phyloP scores from a whole-genome alignment of 2,888 invertebrate genomes.

The Macrophya alboannulata region DNA sequence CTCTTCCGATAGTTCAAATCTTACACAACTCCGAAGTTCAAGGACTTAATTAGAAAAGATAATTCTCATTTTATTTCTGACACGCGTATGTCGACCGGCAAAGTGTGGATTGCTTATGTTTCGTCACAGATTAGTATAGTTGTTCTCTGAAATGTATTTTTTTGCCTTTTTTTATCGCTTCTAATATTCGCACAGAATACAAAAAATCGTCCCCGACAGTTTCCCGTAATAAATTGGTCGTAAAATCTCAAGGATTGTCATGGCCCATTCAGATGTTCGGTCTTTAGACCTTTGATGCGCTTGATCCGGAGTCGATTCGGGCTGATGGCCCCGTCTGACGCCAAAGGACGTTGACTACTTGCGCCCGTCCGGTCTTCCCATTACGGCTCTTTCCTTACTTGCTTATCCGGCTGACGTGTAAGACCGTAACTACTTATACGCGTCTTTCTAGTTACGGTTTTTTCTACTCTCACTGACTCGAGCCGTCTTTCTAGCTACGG shows the following conservation, averaged over 20 bases:
- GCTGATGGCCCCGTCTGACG: not conserved
- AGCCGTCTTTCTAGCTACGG: not conserved
- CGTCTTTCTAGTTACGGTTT: constrained; percentile 16
- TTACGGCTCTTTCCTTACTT: constrained; percentile 27
- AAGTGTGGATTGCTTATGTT: not conserved
- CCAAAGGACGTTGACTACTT: constrained; percentile 47
- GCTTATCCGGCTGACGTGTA: constrained; percentile 14
- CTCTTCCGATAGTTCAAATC: not conserved
- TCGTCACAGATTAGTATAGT: not conserved
- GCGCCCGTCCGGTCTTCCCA: constrained; percentile 30
- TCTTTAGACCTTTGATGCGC: not conserved
- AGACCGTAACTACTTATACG: constrained; percentile 29
- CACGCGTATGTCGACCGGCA: not conserved
- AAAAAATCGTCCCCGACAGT: not conserved
- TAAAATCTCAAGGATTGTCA: not conserved
- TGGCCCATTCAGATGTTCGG: not conserved
- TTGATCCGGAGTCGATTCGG: not conserved
- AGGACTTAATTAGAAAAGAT: not conserved
- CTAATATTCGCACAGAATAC: not conserved
- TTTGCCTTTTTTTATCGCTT: not conserved
- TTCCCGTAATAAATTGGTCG: not conserved
- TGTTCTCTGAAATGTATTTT: no score
- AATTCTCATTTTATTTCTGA: not conserved
- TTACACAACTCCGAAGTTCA: constrained; percentile 21
- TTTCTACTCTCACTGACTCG: not conserved